Base-by-base conservation (phyloP, 2,888 invertebrate genomes). In the Drosophila barbarae region DNA sequence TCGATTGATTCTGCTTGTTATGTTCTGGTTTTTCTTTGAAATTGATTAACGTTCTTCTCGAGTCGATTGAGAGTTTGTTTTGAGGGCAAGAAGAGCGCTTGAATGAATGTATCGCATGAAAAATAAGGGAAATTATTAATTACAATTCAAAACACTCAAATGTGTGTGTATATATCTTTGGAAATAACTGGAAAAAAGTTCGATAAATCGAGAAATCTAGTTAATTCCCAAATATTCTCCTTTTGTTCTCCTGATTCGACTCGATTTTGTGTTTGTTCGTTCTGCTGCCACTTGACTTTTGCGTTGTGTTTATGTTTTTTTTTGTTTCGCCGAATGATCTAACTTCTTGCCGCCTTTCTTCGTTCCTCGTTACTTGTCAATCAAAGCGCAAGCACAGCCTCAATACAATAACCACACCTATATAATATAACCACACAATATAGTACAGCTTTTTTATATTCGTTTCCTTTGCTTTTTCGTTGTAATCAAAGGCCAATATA, bases 1-100 rank as follows among this genome's bases (percentile, higher is more conserved):
- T 78, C 60, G 69, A 82, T 51, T 59, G 55, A 76, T 54, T 83
- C 67, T 77, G 83, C 83, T 79, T 81, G 83, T 82, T 76, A 71
- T 84, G 72, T 81, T 47, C 18, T 79, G 78, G 73, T 73, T 50
- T 36, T 50, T 6, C 28, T 44, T 57, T 67, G 51, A 57, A 46
- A 34, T 15, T 58, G 9, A 21, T 30, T 60, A 26, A 42, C 38
- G 39, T 64, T n/a, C 32, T 15, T 15, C 32, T 10, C 38, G 38
- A 64, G 64, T 64, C 42, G 28, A 28, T n/a, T 9, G 51, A 15
- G 35, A 41, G 23, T 18, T 63, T 30, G 30, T 30, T 46, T 30
- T 30, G 12, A 10, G 26, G 28, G 18, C 28, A 46, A 12, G 30
- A 46, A 21, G 18, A 32, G 32, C 46, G 32, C 46, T 47, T 47